Base-by-base conservation (phyloP, 2,888 invertebrate genomes). In the Hirtodrosophila cameraria region DNA sequence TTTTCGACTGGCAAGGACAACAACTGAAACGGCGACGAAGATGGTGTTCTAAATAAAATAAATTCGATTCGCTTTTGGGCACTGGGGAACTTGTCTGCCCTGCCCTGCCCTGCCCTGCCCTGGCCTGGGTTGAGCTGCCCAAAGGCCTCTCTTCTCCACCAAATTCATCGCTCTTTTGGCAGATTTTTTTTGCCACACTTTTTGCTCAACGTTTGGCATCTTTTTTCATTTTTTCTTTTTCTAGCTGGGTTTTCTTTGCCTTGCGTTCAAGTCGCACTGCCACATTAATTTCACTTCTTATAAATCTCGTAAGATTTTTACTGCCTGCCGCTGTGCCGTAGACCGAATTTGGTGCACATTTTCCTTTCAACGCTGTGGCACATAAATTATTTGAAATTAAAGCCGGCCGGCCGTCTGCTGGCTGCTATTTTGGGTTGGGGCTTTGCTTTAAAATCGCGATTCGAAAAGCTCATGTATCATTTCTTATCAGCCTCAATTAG, bases 241-340 rank as follows among this genome's bases (percentile, higher is more conserved):
- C 16, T 46, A 46, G 23, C 23, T 33, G 28, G n/a, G n/a, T n/a
- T n/a, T n/a, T 31, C 27, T 58, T 62, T 43, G 45, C 63, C 58
- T n/a, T 58, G 18, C 18, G 7, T 23, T 49, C 38, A 50, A 68
- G 67, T 57, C 80, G 61, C 61, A 63, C 70, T 80, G 85, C 85
- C 84, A 87, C 82, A 87, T 82, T 82, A 87, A 86, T 82, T 86
- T 88, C 68, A 86, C 88, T 88, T 84, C 83, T 84, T 88, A 83
- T 86, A 83, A 88, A 88, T 83, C 87, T 86, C 53, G 53, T 53
- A 69, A 59, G 68, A 69, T 72, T 67, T 53, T 62, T 65, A 58
- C 49, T 53, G 69, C 65, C 53, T 43, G 41, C 45, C 28, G 20
- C 31, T 27, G 7, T 31, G 16, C 55, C 41, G 28, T 7, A 12